Percentiles rank a stretch among this genome's conserved stretches.
phyloP scores from a whole-genome alignment of 2,113 vertebrate genomes.

The Mesitornis unicolor region DNA sequence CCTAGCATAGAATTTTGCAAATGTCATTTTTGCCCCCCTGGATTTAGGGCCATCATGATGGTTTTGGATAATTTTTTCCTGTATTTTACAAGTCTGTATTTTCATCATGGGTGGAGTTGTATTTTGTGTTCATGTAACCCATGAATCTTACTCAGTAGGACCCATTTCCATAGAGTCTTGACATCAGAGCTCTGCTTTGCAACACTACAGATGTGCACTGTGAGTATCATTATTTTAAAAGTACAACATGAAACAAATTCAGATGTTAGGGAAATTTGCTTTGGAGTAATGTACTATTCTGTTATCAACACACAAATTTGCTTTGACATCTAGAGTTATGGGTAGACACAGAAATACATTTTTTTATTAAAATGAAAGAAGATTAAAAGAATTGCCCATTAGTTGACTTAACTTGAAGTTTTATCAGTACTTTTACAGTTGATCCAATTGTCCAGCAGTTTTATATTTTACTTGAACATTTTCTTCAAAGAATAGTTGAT shows the following conservation, averaged over 20 bases:
- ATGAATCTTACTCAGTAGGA: background rate
- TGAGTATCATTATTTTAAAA: background rate
- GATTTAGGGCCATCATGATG: background rate
- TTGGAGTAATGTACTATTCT: background rate
- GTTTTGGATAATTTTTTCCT: background rate
- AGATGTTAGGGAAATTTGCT: background rate
- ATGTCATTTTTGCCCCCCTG: background rate
- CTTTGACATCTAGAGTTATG: background rate
- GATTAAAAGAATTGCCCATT: background rate
- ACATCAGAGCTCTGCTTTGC: background rate
- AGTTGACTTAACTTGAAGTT: background rate
- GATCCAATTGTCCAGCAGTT: background rate
- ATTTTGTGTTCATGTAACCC: background rate
- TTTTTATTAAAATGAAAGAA: background rate
- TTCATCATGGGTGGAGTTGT: background rate
- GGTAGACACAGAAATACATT: background rate
- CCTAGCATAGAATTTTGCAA: background rate
- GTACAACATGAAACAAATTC: background rate
- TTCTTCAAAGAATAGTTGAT: background rate
- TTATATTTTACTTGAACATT: background rate
- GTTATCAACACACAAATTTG: background rate
- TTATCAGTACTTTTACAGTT: background rate
- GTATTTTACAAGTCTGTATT: background rate
- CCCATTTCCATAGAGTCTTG: background rate
- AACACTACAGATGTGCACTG: background rate